Base-by-base conservation (phyloP, 2,797 vertebrate species). In the Psittacula derbiana region DNA sequence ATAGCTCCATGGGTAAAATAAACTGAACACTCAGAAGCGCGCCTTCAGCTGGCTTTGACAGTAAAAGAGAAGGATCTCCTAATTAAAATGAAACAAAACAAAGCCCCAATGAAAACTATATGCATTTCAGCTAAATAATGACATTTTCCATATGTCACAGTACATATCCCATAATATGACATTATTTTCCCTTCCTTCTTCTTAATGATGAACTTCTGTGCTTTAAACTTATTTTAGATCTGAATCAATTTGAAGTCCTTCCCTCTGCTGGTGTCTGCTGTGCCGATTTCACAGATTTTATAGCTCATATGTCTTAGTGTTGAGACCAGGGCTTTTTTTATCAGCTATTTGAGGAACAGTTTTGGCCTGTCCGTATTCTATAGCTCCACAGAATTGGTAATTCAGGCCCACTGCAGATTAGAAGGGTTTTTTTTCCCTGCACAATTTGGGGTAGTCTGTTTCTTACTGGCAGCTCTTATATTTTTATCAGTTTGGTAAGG, bases 401-500 rank as follows among this genome's bases (percentile, higher is more conserved):
- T 91, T 86, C 55, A 86, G 25, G 40, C 66, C 15, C 16, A 19
- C 28, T 86, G 31, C 44, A 81, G 64, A 43, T 10, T 60, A 43
- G 47, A 73, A 86, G 30, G 2, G 14, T 0, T 14, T 15, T 46
- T 50, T n/a, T 55, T 64, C 16, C 4, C 69, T 70, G 20, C 21
- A 14, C 13, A 11, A 16, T 83, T 60, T 94, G 47, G n/a, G 14
- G 19, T 86, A 64, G 40, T 82, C 71, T 86, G 43, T 74, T 91
- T 87, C 71, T 82, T 80, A 30, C 47, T 76, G 74, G 44, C 60
- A 79, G 38, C 44, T 76, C 36, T 67, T 76, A 60, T 3, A 44
- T 86, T 95, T 92, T 72, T 82, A 82, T 85, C 74, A 23, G 30
- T 87, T 94, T 84, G 44, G 30, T 93, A 80, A 92, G 50, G 75